Evolutionary conservation across 2,113 vertebrate species (phyloP).

Genomic region (Dromas ardeola): DNA sequence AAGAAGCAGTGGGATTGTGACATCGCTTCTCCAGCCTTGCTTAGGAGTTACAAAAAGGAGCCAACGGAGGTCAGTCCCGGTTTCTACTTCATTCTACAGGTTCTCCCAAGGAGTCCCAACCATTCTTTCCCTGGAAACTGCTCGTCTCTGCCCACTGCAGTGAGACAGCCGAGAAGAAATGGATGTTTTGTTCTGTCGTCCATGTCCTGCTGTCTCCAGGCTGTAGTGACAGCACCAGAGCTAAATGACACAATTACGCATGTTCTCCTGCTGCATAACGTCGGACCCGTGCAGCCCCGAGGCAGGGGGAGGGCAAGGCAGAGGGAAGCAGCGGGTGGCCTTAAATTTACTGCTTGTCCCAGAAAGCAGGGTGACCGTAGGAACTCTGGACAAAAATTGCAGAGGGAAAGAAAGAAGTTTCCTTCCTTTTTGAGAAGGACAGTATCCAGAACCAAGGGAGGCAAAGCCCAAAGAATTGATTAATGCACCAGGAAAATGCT

Average conservation of each 20-base stretch:
- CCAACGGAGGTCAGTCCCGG: background rate
- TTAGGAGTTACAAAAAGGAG: background rate
- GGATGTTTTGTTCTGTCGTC: background rate
- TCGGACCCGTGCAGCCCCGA: background rate
- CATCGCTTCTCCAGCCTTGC: background rate
- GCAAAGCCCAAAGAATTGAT: background rate
- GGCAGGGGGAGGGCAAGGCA: background rate
- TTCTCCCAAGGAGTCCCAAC: background rate
- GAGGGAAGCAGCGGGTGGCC: background rate
- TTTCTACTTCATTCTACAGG: background rate
- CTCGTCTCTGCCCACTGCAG: background rate
- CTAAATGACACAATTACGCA: accelerated
- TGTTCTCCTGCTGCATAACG: background rate
- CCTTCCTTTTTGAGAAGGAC: background rate
- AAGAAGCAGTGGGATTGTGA: background rate
- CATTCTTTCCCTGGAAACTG: background rate
- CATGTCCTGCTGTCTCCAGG: background rate
- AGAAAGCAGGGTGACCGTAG: background rate
- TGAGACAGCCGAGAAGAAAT: background rate
- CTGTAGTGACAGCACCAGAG: background rate
- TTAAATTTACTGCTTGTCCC: background rate
- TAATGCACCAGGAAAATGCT: background rate
- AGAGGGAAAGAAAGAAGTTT: background rate
- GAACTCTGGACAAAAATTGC: background rate
- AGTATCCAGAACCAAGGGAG: background rate